Conservation (phyloP, 2,888 invertebrate species). For the Xestia ashworthii region DNA sequence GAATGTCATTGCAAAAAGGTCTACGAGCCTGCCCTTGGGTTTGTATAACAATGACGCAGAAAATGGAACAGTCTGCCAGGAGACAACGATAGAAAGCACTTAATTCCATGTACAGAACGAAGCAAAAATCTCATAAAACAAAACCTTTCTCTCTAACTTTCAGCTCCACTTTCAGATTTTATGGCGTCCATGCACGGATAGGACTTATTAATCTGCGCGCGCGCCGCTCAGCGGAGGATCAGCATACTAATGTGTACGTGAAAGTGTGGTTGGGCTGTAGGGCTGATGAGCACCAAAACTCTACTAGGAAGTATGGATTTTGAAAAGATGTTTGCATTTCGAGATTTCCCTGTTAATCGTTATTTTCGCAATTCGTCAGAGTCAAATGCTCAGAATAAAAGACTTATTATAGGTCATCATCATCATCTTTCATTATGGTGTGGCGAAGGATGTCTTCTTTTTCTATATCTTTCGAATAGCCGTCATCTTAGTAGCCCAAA, state of each 20-base stretch:
- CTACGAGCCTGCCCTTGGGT: background rate
- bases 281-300: constrained; percentile 31
- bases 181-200: constrained; percentile 64
- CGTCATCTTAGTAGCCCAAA: background rate
- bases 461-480: background rate
- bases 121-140: constrained; percentile 51
- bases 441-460: background rate
- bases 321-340: background rate
- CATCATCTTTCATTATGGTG: background rate
- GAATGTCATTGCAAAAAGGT: background rate
- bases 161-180: constrained; percentile 69
- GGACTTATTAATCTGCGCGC: constrained; percentile 61
- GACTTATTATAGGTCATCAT: background rate
- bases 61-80: background rate
- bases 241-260: constrained; percentile 64
- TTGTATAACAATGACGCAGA: background rate
- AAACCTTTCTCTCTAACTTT: constrained; percentile 60
- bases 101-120: background rate
- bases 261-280: constrained; percentile 54
- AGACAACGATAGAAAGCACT: background rate
- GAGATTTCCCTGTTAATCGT: background rate
- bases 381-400: background rate
- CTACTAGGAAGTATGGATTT: background rate
- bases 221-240: constrained; percentile 45
- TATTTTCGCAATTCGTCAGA: background rate